Conservation (phyloP, 2,888 invertebrate genomes). For the Trachelus stipa region DNA sequence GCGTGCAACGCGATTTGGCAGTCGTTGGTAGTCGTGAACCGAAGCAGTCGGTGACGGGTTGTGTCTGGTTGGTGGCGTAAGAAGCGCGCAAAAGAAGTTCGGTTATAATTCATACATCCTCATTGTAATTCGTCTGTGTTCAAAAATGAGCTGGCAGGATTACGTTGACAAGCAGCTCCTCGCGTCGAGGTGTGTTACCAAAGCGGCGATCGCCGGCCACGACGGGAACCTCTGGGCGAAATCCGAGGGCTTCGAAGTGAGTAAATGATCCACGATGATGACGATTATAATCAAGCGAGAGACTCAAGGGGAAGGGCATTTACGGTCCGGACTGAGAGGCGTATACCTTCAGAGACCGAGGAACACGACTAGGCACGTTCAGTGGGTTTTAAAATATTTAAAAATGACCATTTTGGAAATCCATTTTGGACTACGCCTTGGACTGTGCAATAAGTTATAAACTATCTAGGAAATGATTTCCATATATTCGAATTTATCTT, state of each 20-base stretch:
- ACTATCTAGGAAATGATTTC: not conserved
- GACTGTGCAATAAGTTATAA: not conserved
- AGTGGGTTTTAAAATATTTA: not conserved
- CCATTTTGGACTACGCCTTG: not conserved
- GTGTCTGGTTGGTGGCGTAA: conserved; percentile 35
- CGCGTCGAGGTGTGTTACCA: conserved; percentile 93
- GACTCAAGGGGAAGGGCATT: not conserved
- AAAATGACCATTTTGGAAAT: not conserved
- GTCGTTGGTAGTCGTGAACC: conserved; percentile 61
- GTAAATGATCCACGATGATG: conserved; percentile 62
- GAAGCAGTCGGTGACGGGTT: conserved; percentile 61
- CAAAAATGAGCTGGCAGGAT: conserved; percentile 94
- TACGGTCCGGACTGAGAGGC: not conserved
- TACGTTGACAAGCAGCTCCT: conserved; percentile 97
- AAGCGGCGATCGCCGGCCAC: conserved; percentile 95
- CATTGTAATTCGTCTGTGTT: conserved; percentile 17
- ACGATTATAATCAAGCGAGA: not conserved
- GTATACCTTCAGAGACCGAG: not conserved
- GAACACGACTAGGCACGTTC: not conserved
- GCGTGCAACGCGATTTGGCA: conserved; percentile 38
- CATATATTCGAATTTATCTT: not conserved
- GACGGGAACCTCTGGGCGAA: conserved; percentile 96
- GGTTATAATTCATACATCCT: conserved; percentile 34
- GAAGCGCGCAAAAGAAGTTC: conserved; percentile 30
- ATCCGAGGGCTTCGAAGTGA: conserved; percentile 93